Evolutionary conservation across 2,113 vertebrate genomes (phyloP).

Genomic region (Diglossa brunneiventris): DNA sequence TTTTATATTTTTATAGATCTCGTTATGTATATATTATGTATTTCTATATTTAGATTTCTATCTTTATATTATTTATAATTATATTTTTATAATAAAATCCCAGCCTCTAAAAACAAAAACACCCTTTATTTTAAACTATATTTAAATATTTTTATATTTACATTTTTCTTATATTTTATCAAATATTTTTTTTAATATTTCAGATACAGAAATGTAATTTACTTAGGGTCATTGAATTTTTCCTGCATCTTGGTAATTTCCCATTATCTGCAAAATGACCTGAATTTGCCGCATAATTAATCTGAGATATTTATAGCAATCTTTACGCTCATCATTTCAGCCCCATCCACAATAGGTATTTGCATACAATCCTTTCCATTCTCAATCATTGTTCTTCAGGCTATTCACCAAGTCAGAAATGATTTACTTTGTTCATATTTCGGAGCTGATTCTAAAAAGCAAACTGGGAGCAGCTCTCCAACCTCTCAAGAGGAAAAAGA

Average conservation of each 20-base stretch:
- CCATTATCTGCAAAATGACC: neutral
- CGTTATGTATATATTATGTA: no score
- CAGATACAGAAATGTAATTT: neutral
- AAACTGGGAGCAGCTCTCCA: neutral
- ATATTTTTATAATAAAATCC: no score
- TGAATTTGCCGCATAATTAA: neutral
- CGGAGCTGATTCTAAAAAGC: neutral
- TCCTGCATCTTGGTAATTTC: neutral
- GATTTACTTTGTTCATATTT: neutral
- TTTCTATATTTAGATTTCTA: no score
- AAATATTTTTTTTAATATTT: neutral
- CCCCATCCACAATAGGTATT: neutral
- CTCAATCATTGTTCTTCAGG: neutral
- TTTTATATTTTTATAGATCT: no score
- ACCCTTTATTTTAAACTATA: no score
- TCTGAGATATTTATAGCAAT: neutral
- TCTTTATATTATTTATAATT: no score
- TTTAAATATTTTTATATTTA: no score
- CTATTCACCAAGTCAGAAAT: neutral
- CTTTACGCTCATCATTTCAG: neutral
- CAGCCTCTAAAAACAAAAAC: no score
- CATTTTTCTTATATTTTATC: neutral
- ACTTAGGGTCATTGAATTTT: neutral
- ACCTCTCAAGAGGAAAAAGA: neutral
- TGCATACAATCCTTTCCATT: neutral